Percentiles rank a stretch among this genome's conserved stretches.
These are phyloP conservation scores for Galago senegalensis DNA, from an alignment of 2,797 vertebrate species.

Conservation along the genomic window DNA sequence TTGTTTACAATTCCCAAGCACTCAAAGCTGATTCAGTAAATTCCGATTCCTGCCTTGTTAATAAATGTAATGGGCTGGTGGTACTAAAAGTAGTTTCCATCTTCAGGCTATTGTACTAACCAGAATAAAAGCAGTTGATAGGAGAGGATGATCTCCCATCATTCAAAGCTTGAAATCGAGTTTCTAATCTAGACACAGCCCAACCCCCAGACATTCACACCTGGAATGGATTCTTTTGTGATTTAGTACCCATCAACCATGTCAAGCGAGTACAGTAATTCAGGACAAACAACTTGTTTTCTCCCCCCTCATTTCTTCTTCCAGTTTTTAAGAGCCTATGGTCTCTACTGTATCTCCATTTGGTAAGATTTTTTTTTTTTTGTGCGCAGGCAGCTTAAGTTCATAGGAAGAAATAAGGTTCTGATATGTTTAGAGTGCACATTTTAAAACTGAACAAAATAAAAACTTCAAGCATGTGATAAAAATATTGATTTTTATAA, in stretches of 20 bases:
- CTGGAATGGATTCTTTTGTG: constrained; percentile 81
- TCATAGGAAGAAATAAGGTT: constrained; percentile 90
- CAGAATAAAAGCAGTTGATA: background rate
- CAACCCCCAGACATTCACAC: constrained; percentile 68
- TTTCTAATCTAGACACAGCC: constrained; percentile 68
- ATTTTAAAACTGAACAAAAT: constrained; percentile 86
- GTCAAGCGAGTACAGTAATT: constrained; percentile 61
- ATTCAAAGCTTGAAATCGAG: constrained; percentile 22
- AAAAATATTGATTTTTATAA: constrained; percentile 91
- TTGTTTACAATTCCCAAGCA: background rate
- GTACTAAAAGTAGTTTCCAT: background rate
- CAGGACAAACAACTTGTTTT: constrained; percentile 75
- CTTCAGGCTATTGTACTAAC: background rate
- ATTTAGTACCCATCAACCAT: constrained; percentile 63
- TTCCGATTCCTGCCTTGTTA: background rate
- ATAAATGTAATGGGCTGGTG: background rate
- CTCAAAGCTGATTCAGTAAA: constrained; percentile 59
- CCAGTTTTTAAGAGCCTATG: constrained; percentile 76
- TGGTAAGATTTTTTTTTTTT: constrained; percentile 85
- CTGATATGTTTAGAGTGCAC: constrained; percentile 91
- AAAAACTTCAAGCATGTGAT: constrained; percentile 89
- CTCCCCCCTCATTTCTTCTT: constrained; percentile 57
- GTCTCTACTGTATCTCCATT: constrained; percentile 84
- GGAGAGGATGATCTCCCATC: constrained; percentile 42
- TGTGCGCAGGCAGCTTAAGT: constrained; percentile 93